Evolutionary conservation across 2,113 vertebrate species (phyloP).

Genomic region (Callionymus lyra): DNA sequence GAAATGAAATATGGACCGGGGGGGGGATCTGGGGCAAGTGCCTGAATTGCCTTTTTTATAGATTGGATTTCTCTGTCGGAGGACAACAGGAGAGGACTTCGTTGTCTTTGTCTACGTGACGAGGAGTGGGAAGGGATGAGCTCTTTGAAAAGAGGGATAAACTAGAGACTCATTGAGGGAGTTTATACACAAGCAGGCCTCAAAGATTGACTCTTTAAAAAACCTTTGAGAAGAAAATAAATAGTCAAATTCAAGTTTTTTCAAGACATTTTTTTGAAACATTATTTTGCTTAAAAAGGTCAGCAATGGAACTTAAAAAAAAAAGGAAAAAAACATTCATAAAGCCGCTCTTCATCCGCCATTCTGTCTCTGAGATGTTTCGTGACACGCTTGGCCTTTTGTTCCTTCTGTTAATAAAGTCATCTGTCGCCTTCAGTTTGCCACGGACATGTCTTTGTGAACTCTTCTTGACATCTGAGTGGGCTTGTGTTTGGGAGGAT

Average conservation of each 20-base stretch:
- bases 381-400: slow-evolving; percentile 12
- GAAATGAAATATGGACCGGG: background rate
- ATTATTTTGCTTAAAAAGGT: too few relatives aligned
- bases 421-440: slow-evolving; percentile 46
- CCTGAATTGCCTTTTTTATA: slow-evolving; percentile 9
- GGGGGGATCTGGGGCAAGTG: slow-evolving; percentile 2
- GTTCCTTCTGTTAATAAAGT: slow-evolving; percentile 36
- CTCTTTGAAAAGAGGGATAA: slow-evolving; percentile 8
- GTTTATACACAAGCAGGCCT: too few relatives aligned
- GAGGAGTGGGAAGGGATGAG: background rate
- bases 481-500: background rate
- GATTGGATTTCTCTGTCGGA: slow-evolving; percentile 9
- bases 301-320: too few relatives aligned
- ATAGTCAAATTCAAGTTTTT: too few relatives aligned
- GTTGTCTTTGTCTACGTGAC: background rate
- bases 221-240: too few relatives aligned
- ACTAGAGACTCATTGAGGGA: slow-evolving; percentile 1
- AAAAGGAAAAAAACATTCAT: too few relatives aligned
- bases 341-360: too few relatives aligned
- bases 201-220: too few relatives aligned
- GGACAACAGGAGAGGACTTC: slow-evolving; percentile 3
- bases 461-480: slow-evolving; percentile 19
- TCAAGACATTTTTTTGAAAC: too few relatives aligned
- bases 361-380: too few relatives aligned
- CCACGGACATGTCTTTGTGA: slow-evolving; percentile 23